These are phyloP conservation scores for Pollenia labialis DNA, from an alignment of 2,888 invertebrate genomes.

Conservation along the genomic window DNA sequence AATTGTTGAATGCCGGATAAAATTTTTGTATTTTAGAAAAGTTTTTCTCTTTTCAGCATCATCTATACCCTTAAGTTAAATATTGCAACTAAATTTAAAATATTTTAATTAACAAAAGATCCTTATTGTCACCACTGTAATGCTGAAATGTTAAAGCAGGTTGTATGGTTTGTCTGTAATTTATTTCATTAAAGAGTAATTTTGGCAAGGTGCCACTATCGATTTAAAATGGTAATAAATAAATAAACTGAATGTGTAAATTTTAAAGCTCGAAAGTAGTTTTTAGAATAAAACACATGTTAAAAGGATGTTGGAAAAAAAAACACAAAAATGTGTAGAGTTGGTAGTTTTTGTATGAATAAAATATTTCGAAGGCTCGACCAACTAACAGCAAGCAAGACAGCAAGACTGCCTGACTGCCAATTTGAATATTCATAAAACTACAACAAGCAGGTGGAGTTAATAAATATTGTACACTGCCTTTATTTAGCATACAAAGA, in stretches of 20 bases:
- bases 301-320: constrained; percentile 64
- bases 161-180: constrained; percentile 3
- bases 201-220: constrained; percentile 72
- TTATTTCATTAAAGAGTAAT: constrained; percentile 33
- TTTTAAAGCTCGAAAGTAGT: constrained; percentile 65
- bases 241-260: constrained; percentile 71
- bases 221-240: constrained; percentile 72
- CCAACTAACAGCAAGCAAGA: constrained; percentile 8
- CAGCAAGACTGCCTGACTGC: constrained; percentile 13
- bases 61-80: no score
- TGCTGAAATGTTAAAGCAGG: constrained; percentile 15
- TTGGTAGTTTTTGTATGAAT: background rate
- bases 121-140: constrained; percentile 1
- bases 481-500: constrained; percentile 41
- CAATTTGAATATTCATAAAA: constrained; percentile 48
- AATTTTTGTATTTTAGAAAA: no score
- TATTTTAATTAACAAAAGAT: no score
- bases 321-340: constrained; percentile 1
- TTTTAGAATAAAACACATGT: constrained; percentile 66
- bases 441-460: constrained; percentile 65
- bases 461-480: constrained; percentile 65
- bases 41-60: no score
- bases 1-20: no score
- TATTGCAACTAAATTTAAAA: no score
- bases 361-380: constrained; percentile 39